phyloP scores from a whole-genome alignment of 2,888 invertebrate genomes.

The Alitta virens region DNA sequence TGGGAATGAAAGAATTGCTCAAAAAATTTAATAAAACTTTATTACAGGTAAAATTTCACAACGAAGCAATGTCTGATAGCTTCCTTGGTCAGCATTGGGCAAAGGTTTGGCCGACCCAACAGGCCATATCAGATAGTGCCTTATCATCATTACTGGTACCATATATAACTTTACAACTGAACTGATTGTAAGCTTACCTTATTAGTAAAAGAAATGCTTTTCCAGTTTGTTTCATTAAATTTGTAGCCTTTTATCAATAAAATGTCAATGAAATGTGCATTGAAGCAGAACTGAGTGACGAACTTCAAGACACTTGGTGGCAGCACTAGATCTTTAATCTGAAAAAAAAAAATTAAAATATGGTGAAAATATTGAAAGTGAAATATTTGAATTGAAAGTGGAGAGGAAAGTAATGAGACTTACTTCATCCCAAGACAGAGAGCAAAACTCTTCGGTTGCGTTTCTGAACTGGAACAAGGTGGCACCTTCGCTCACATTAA shows the following conservation, averaged over 20 bases:
- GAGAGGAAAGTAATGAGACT: too few species aligned
- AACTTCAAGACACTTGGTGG: neutral
- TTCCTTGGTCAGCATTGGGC: too few species aligned
- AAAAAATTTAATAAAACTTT: too few species aligned
- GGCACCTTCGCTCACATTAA: slow-evolving; percentile 49
- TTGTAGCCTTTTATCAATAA: slow-evolving; percentile 55
- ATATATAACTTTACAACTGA: too few species aligned
- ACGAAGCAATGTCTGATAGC: too few species aligned
- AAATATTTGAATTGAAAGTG: too few species aligned
- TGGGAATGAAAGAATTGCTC: too few species aligned
- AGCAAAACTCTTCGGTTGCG: slow-evolving; percentile 39
- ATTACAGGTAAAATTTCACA: too few species aligned
- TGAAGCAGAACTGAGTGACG: slow-evolving; percentile 42
- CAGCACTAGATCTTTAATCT: neutral
- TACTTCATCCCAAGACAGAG: slow-evolving; percentile 35
- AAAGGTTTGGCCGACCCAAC: too few species aligned
- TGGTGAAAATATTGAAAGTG: neutral
- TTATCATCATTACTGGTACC: too few species aligned
- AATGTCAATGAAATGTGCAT: slow-evolving; percentile 47
- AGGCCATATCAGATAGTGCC: too few species aligned
- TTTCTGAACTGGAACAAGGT: slow-evolving; percentile 36
- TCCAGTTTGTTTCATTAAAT: slow-evolving; percentile 54
- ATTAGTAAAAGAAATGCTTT: slow-evolving; percentile 44
- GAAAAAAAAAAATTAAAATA: neutral
- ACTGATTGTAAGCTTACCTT: too few species aligned